These are phyloP conservation scores for Smittia aterrima DNA, from an alignment of 2,888 invertebrate species.

Conservation along the genomic window DNA sequence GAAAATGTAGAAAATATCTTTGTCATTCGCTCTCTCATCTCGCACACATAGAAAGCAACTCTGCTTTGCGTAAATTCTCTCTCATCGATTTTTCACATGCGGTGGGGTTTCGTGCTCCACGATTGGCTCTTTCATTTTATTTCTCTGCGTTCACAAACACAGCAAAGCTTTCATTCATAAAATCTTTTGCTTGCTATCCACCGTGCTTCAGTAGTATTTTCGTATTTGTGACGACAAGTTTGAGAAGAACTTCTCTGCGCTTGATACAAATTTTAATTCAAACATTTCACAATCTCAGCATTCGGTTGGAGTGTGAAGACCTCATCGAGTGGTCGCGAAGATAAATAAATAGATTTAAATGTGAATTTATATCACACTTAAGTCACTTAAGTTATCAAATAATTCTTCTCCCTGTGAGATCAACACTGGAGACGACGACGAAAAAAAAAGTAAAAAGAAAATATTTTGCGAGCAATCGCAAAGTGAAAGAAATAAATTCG, in stretches of 20 bases:
- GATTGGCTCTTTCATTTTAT: conserved; percentile 23
- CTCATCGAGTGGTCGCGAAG: background rate
- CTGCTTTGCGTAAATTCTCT: conserved; percentile 32
- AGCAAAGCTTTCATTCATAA: conserved; percentile 53
- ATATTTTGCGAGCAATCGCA: background rate
- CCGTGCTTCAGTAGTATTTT: conserved; percentile 40
- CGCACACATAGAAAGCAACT: background rate
- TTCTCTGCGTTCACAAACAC: conserved; percentile 31
- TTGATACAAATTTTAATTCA: background rate
- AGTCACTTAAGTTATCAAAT: conserved; percentile 20
- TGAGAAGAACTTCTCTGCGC: background rate
- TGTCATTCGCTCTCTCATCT: background rate
- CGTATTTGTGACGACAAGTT: conserved; percentile 37
- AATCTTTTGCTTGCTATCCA: conserved; percentile 44
- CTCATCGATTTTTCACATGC: conserved; percentile 31
- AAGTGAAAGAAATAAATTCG: background rate
- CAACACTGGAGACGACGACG: background rate
- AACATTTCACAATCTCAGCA: conserved; percentile 22
- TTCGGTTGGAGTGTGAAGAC: conserved; percentile 1
- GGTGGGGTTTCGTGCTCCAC: conserved; percentile 22
- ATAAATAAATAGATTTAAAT: background rate
- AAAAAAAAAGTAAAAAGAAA: background rate
- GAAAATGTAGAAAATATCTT: conserved; percentile 13
- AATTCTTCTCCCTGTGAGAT: background rate
- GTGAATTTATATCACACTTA: conserved; percentile 23